Evolutionary conservation across 2,888 invertebrate genomes (phyloP).

Genomic region (Drosophila lutescens): DNA sequence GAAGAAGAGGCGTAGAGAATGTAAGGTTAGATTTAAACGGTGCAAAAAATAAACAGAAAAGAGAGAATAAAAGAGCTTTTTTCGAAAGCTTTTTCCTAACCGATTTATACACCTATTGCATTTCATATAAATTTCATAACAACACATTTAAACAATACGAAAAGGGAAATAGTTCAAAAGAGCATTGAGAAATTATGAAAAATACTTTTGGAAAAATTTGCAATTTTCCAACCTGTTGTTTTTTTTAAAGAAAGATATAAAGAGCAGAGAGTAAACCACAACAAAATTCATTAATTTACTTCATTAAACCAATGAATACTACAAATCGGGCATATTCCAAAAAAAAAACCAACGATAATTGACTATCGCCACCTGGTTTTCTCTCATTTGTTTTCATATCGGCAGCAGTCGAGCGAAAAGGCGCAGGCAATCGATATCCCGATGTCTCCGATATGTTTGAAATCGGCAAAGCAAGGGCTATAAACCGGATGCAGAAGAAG

Average conservation of each 20-base stretch:
- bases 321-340: conserved; percentile 1
- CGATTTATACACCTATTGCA: neutral
- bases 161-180: neutral
- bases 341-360: conserved; percentile 23
- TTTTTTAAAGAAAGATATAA: neutral
- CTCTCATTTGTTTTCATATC: conserved; percentile 27
- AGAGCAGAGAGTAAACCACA: conserved; percentile 1
- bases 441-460: conserved; percentile 65
- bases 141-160: neutral
- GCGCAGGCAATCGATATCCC: conserved; percentile 32
- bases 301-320: neutral
- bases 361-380: conserved; percentile 26
- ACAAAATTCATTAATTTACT: neutral
- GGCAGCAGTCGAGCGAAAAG: conserved; percentile 14
- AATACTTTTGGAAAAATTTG: no score
- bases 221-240: no score
- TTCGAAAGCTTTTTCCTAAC: neutral
- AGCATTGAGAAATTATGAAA: neutral
- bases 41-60: neutral
- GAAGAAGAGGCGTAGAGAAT: neutral
- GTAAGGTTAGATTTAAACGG: neutral
- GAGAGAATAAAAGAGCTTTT: neutral
- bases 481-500: conserved; percentile 1
- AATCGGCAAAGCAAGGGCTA: conserved; percentile 5
- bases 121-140: neutral